phyloP scores from a whole-genome alignment of 2,113 vertebrate genomes.

The Solea solea region DNA sequence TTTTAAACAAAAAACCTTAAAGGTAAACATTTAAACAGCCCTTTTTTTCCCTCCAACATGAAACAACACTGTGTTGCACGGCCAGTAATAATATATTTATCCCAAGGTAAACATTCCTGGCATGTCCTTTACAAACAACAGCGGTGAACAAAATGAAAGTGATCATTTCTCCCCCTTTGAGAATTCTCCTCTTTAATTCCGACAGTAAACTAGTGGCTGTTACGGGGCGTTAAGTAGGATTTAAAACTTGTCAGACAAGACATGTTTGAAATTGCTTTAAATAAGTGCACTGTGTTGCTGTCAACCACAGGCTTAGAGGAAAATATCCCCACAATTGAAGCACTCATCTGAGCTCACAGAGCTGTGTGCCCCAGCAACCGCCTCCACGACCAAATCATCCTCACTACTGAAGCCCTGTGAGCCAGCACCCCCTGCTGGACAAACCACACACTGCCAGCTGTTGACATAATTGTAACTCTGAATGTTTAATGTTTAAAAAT shows the following conservation, averaged over 20 bases:
- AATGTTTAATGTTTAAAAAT: too few relatives aligned
- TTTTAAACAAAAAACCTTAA: conserved; percentile 43
- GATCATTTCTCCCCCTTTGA: conserved; percentile 84
- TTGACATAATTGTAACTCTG: neutral
- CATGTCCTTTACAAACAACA: conserved; percentile 82
- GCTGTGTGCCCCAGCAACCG: conserved; percentile 73
- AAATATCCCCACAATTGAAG: conserved; percentile 86
- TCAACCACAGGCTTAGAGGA: conserved; percentile 86
- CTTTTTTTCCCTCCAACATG: conserved; percentile 62
- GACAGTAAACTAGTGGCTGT: conserved; percentile 87
- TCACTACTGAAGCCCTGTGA: conserved; percentile 68
- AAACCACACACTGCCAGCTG: neutral
- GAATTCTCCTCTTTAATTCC: conserved; percentile 86
- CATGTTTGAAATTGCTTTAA: conserved; percentile 90
- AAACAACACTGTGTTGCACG: conserved; percentile 78
- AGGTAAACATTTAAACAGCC: conserved; percentile 72
- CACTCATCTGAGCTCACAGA: conserved; percentile 82
- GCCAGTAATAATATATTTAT: conserved; percentile 82
- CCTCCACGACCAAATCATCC: too few relatives aligned
- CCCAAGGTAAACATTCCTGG: conserved; percentile 83
- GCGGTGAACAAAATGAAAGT: conserved; percentile 82
- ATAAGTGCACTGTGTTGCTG: conserved; percentile 88
- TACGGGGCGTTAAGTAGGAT: conserved; percentile 88
- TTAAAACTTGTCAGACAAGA: conserved; percentile 90
- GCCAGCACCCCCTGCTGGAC: conserved; percentile 82